Percentiles rank a stretch among this genome's conserved stretches.
phyloP scores from a whole-genome alignment of 2,797 vertebrate species.

The Selene dorsalis region DNA sequence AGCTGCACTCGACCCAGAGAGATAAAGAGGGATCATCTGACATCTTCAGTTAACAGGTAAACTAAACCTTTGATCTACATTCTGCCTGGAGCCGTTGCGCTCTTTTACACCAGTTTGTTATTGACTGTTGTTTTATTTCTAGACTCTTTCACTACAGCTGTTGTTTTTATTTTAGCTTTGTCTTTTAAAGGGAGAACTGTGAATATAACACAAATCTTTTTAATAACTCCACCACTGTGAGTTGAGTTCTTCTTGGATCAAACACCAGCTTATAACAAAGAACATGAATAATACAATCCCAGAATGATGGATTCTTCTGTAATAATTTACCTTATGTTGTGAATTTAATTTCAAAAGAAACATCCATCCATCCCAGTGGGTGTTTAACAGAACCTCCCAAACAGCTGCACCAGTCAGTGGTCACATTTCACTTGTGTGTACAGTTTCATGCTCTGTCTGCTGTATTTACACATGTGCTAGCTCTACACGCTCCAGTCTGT shows the following conservation, averaged over 20 bases:
- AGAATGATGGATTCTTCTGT: neutral
- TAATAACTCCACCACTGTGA: neutral
- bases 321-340: neutral
- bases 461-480: constrained; percentile 37
- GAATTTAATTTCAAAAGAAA: neutral
- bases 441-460: neutral
- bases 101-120: neutral
- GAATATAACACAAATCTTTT: neutral
- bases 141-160: neutral
- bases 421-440: neutral
- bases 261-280: neutral
- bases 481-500: constrained; percentile 2
- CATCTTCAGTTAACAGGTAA: constrained; percentile 63
- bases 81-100: neutral
- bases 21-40: constrained; percentile 32
- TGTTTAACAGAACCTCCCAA: neutral
- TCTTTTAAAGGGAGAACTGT: neutral
- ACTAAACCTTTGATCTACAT: constrained; percentile 20
- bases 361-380: neutral
- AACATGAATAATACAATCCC: neutral
- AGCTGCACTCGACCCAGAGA: constrained; percentile 12
- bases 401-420: neutral
- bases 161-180: neutral
- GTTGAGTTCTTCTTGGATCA: neutral
- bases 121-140: neutral